These are phyloP conservation scores for Isoperla grammatica DNA, from an alignment of 2,888 invertebrate genomes.

Conservation along the genomic window DNA sequence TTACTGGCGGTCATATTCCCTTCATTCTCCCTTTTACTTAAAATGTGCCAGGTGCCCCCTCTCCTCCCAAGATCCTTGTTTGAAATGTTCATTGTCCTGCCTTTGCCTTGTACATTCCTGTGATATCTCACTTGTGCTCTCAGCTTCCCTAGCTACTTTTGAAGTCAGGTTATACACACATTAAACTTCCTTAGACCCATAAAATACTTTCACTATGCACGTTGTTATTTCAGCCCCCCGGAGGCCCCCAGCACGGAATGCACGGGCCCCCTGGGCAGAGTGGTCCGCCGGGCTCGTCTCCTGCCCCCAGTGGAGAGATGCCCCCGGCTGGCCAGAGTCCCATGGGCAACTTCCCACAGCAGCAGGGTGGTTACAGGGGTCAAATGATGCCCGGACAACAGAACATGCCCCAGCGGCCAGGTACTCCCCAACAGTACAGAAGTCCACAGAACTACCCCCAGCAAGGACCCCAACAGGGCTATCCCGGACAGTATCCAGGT, in stretches of 20 bases:
- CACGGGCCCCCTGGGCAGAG: conserved; percentile 43
- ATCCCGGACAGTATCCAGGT: conserved; percentile 54
- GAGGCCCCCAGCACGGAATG: conserved; percentile 44
- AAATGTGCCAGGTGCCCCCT: no score
- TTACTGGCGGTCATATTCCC: no score
- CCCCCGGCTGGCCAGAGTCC: conserved; percentile 38
- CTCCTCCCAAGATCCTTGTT: no score
- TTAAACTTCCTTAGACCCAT: no score
- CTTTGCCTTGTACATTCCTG: no score
- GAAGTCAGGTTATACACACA: no score
- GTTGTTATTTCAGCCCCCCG: conserved; percentile 48
- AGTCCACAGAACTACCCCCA: conserved; percentile 59
- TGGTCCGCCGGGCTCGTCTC: conserved; percentile 37
- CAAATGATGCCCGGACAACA: conserved; percentile 52
- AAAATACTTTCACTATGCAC: no score
- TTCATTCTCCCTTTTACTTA: no score
- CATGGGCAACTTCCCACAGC: conserved; percentile 37
- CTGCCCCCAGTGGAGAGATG: conserved; percentile 41
- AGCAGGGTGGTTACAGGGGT: conserved; percentile 48
- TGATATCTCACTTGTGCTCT: no score
- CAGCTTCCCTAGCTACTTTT: no score
- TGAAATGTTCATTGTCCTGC: no score
- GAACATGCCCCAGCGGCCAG: conserved; percentile 38
- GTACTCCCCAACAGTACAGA: conserved; percentile 48
- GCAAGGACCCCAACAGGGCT: conserved; percentile 59